Evolutionary conservation across 2,888 invertebrate species (phyloP).

Genomic region (Aphelenchoides bicaudatus): DNA sequence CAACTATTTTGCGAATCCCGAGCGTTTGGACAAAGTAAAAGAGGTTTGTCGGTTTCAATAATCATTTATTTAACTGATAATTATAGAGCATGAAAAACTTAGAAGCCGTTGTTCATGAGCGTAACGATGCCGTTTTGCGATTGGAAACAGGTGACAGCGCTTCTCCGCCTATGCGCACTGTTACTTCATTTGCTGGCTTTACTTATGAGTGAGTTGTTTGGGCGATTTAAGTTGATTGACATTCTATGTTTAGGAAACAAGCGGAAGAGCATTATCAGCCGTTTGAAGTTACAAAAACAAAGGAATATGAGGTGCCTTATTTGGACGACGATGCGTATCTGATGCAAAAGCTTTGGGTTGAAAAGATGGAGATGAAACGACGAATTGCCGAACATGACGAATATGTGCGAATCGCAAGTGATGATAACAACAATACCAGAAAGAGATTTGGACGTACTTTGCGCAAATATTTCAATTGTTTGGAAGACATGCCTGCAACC

Average conservation of each 20-base stretch:
- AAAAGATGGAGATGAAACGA: slow-evolving; percentile 46
- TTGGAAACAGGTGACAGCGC: slow-evolving; percentile 80
- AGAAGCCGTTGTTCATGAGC: slow-evolving; percentile 81
- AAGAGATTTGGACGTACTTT: slow-evolving; percentile 20
- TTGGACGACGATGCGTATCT: slow-evolving; percentile 57
- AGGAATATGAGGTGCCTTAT: slow-evolving; percentile 57
- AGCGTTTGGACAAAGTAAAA: slow-evolving; percentile 54
- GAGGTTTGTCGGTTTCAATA: slow-evolving; percentile 35
- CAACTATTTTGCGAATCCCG: slow-evolving; percentile 54
- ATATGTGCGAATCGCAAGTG: slow-evolving; percentile 18
- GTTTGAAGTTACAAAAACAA: slow-evolving; percentile 34
- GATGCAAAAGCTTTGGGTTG: slow-evolving; percentile 58
- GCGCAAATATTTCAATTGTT: slow-evolving; percentile 29
- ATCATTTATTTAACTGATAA: slow-evolving; percentile 18
- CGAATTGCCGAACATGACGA: slow-evolving; percentile 25
- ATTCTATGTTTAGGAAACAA: slow-evolving; percentile 36
- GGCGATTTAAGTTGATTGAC: slow-evolving; percentile 2
- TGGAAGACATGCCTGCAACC: slow-evolving; percentile 32
- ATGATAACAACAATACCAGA: slow-evolving; percentile 10
- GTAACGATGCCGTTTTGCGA: slow-evolving; percentile 81
- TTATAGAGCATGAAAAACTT: slow-evolving; percentile 81
- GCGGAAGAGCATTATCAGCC: slow-evolving; percentile 49
- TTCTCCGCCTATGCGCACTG: slow-evolving; percentile 42
- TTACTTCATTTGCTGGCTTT: slow-evolving; percentile 57
- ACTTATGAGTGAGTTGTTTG: slow-evolving; percentile 43